Evolutionary conservation across 2,113 vertebrate genomes (phyloP).

Genomic region (Ammodramus savannarum): DNA sequence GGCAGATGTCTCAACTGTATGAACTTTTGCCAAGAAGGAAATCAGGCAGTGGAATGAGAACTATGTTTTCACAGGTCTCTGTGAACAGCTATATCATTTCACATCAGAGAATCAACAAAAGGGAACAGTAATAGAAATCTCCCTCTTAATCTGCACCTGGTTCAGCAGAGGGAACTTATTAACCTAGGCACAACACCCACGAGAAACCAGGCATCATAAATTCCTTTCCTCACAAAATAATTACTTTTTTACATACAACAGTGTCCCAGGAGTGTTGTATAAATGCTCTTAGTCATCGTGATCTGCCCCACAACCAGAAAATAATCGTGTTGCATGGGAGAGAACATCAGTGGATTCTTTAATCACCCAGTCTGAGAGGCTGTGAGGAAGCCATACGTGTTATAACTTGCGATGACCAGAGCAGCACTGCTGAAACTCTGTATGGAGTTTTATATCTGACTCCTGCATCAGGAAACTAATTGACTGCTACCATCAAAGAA

Average conservation of each 20-base stretch:
- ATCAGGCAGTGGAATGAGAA: neutral
- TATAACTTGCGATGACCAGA: constrained; percentile 6
- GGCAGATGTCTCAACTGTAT: neutral
- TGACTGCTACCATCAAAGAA: neutral
- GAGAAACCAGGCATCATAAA: neutral
- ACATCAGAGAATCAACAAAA: neutral
- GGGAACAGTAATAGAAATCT: neutral
- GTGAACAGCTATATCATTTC: neutral
- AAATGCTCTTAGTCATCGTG: neutral
- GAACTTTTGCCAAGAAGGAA: neutral
- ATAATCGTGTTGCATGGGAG: neutral
- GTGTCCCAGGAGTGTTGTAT: neutral
- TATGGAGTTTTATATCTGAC: neutral
- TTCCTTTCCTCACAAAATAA: neutral
- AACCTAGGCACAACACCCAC: neutral
- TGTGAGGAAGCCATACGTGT: neutral
- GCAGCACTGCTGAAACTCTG: neutral
- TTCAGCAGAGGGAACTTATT: neutral
- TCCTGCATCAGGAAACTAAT: neutral
- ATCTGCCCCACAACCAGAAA: constrained; percentile 32
- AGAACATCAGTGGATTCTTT: constrained; percentile 6
- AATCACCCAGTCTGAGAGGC: neutral
- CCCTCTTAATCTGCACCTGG: neutral
- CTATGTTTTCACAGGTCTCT: neutral
- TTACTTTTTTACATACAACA: neutral